These are phyloP conservation scores for Callipepla squamata DNA, from an alignment of 2,113 vertebrate genomes.

Conservation along the genomic window DNA sequence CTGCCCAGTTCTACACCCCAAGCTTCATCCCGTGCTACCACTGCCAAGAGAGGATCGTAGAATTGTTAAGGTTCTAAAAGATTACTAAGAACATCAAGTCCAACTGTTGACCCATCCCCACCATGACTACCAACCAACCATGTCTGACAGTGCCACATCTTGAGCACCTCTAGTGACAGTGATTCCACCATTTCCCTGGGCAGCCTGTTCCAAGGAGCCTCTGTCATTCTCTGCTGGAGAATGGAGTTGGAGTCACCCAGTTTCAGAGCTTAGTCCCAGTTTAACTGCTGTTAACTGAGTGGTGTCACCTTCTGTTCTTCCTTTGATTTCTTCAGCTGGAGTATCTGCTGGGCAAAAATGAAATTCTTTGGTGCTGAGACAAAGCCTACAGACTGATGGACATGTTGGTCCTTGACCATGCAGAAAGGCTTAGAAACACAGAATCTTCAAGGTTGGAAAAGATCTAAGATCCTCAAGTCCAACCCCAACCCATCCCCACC, in stretches of 20 bases:
- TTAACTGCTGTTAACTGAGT: background rate
- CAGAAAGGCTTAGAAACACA: background rate
- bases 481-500: too few species aligned
- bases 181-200: too few species aligned
- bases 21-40: background rate
- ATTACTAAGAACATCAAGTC: too few species aligned
- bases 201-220: too few species aligned
- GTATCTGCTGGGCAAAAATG: background rate
- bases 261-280: background rate
- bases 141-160: too few species aligned
- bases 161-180: too few species aligned
- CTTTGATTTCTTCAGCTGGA: background rate
- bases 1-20: background rate
- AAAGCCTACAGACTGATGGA: background rate
- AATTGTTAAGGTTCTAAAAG: too few species aligned
- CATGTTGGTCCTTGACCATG: rapidly evolving
- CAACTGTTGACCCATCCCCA: too few species aligned
- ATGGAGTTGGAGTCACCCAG: background rate
- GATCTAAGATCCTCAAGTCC: too few species aligned
- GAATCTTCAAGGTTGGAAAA: too few species aligned
- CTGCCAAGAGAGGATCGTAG: background rate
- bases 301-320: background rate
- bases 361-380: background rate
- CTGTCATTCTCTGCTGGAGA: background rate
- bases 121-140: too few species aligned